Evolutionary conservation across 2,888 invertebrate genomes (phyloP).

Genomic region (Heliothis peltigera): DNA sequence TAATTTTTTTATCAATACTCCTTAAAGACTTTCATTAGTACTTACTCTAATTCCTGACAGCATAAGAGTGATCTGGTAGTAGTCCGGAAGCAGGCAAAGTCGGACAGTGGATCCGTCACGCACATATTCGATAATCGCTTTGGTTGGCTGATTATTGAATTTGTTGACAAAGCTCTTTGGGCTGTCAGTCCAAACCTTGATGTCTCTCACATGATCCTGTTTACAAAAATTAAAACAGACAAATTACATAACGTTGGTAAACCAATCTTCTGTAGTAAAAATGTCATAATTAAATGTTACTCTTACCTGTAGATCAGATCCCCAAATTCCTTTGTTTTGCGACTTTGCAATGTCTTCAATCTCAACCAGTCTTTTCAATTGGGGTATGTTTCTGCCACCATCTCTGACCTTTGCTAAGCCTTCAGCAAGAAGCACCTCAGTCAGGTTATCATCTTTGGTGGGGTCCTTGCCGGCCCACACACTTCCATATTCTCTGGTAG

Average conservation of each 20-base stretch:
- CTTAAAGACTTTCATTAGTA: conserved; percentile 36
- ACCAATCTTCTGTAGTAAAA: no score
- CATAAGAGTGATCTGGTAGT: conserved; percentile 97
- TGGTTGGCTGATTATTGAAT: conserved; percentile 95
- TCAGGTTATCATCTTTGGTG: conserved; percentile 95
- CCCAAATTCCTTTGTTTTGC: conserved; percentile 96
- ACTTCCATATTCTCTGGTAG: conserved; percentile 95
- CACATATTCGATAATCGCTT: conserved; percentile 98
- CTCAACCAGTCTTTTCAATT: conserved; percentile 93
- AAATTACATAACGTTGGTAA: no score
- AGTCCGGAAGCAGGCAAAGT: conserved; percentile 97
- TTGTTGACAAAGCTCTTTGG: conserved; percentile 93
- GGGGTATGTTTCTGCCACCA: conserved; percentile 90
- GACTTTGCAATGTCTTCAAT: conserved; percentile 97
- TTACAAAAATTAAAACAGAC: conserved; percentile 9
- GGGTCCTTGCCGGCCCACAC: conserved; percentile 96
- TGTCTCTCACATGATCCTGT: conserved; percentile 94
- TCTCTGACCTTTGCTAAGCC: conserved; percentile 95
- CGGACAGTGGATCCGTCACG: conserved; percentile 99
- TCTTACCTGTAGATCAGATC: conserved; percentile 81
- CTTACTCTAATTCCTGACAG: conserved; percentile 97
- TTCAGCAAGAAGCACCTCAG: conserved; percentile 96
- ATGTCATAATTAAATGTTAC: conserved; percentile 7
- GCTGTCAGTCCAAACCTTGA: conserved; percentile 96
- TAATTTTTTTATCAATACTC: background rate